Percentiles rank a stretch among this genome's conserved stretches.
Conservation (phyloP, 2,113 vertebrate genomes). For the Elephantulus edwardii region DNA sequence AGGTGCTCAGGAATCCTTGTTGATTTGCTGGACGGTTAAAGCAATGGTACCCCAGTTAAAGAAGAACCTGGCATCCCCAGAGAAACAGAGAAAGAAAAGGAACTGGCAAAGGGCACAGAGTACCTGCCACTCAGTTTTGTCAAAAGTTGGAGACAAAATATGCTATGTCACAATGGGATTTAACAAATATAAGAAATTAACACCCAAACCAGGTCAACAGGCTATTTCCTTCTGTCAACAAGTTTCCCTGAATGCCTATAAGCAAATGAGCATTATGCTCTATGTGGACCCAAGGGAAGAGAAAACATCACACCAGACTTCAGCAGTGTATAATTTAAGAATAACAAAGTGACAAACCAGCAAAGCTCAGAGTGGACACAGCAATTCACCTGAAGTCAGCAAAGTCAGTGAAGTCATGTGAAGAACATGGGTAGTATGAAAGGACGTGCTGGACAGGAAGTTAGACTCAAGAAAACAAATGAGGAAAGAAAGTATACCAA, state of each 20-base stretch:
- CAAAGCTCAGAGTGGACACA: background rate
- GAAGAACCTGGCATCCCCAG: background rate
- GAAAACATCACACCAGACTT: background rate
- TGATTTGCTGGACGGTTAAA: background rate
- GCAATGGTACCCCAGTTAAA: background rate
- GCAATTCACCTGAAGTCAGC: background rate
- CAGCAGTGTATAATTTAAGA: background rate
- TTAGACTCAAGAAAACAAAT: background rate
- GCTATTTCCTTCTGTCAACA: background rate
- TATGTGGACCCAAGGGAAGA: background rate
- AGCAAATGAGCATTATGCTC: background rate
- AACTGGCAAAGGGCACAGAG: background rate
- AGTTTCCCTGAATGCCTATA: background rate
- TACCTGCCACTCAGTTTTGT: background rate
- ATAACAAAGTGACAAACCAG: background rate
- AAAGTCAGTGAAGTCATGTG: background rate
- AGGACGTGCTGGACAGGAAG: background rate
- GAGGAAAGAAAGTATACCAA: background rate
- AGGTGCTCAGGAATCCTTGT: background rate
- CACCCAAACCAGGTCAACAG: background rate
- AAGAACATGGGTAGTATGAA: background rate
- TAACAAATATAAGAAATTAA: background rate
- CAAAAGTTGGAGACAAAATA: conserved; percentile 20
- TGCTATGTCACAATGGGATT: background rate
- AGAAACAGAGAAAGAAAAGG: background rate